Evolutionary conservation across 2,797 vertebrate genomes (phyloP), one percentile per base, ranked within the genome.

Genomic region (Pampus argenteus): DNA sequence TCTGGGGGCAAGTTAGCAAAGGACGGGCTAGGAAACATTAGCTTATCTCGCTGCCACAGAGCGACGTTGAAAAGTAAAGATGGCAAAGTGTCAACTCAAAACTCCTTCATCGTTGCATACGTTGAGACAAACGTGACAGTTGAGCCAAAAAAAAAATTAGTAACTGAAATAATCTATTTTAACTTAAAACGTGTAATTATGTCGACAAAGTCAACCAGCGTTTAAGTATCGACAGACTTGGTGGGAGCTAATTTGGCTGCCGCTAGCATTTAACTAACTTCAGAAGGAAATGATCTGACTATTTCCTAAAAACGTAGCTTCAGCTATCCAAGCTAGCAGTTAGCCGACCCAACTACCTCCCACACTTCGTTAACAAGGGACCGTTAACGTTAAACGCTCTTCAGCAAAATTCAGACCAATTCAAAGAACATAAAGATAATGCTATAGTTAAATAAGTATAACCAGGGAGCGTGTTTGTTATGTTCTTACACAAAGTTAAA

Each of bases 301-400:
- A 86, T 79, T 90, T 90, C 83, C 86, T 88, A 81, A 81, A 81
- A 87, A 81, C 66, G 65, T 72, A 83, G 82, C 78, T 72, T 68
- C 61, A 54, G 65, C 83, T 49, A 13, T 8, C 56, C 18, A 5
- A 57, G 87, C 81, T 88, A 82, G 59, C 1, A n/a, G 52, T 60
- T 54, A 58, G 74, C 76, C 68, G 75, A 64, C 61, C 76, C 68
- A 76, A 64, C 61, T 71, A 23, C 26, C 68, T 42, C 65, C 29
- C 50, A 78, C 57, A 77, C 20, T 71, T 76, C 36, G 23, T 17
- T 64, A 59, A 58, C 40, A 54, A 40, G 2, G 6, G 2, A 38
- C 23, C 44, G 18, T 2, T 10, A 9, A 2, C 3, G 3, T 50
- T 7, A 28, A 52, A 49, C 10, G 0, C 6, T 15, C 7, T 9